Conservation (phyloP, 2,113 vertebrate genomes). For the Solea solea region DNA sequence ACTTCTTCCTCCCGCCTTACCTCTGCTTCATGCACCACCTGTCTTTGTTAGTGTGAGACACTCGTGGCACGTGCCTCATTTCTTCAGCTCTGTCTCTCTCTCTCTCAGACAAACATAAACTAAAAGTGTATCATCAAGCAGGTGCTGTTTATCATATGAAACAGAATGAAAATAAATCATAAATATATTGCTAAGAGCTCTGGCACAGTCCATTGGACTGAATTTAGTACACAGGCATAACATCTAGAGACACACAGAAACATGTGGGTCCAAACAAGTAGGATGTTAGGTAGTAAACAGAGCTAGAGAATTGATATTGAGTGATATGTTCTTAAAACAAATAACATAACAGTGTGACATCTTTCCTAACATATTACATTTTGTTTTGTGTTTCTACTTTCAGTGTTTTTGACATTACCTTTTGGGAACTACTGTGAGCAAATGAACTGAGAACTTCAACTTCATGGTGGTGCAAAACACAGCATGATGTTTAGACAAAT, state of each 20-base stretch:
- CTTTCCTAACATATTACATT: neutral
- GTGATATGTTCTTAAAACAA: too few relatives aligned
- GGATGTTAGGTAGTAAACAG: neutral
- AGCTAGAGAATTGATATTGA: neutral
- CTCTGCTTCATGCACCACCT: constrained; percentile 54
- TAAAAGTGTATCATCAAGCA: constrained; percentile 44
- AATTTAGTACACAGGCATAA: constrained; percentile 3
- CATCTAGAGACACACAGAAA: neutral
- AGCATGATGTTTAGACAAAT: neutral
- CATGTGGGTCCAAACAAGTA: neutral
- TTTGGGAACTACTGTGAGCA: neutral
- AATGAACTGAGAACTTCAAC: neutral
- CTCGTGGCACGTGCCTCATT: constrained; percentile 24
- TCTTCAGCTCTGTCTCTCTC: constrained; percentile 17
- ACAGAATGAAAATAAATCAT: constrained; percentile 28
- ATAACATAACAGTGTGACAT: too few relatives aligned
- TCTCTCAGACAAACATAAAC: constrained; percentile 48
- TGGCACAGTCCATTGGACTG: constrained; percentile 6
- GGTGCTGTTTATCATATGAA: constrained; percentile 57
- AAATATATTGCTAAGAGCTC: constrained; percentile 31
- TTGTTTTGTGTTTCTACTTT: neutral
- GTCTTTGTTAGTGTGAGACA: constrained; percentile 49
- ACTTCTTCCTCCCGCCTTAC: constrained; percentile 36
- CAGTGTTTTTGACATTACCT: neutral
- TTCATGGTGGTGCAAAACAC: neutral